These are phyloP conservation scores for Notarius lentiginosus DNA, from an alignment of 2,113 vertebrate genomes.

Conservation along the genomic window DNA sequence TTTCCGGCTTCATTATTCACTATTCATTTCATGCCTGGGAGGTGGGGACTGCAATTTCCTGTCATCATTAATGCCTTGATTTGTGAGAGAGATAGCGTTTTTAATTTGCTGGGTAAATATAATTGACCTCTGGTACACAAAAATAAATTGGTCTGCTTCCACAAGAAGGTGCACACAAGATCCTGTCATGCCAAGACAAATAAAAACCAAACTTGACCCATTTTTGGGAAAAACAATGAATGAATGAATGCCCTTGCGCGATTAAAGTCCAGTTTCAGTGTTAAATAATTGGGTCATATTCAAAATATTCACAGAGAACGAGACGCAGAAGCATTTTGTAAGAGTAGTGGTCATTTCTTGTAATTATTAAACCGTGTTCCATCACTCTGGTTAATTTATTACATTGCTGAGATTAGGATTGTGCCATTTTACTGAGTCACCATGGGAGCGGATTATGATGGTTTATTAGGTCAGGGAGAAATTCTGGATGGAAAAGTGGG, in stretches of 20 bases:
- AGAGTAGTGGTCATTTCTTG: not conserved
- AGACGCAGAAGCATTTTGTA: not conserved
- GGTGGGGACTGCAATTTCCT: constrained; percentile 4
- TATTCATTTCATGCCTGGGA: constrained; percentile 12
- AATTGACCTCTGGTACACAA: constrained; percentile 16
- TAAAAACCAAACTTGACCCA: not conserved
- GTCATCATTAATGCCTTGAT: constrained; percentile 14
- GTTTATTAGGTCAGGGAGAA: constrained; percentile 57
- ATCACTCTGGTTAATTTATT: constrained; percentile 29
- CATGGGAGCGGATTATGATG: not conserved
- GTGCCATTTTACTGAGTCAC: constrained; percentile 21
- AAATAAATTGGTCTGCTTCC: constrained; percentile 11
- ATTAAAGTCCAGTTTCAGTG: not conserved
- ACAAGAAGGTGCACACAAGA: not conserved
- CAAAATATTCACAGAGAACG: not conserved
- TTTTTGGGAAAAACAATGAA: not conserved
- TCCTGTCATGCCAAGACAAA: not conserved
- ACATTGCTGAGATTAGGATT: constrained; percentile 18
- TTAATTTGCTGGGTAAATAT: constrained; percentile 35
- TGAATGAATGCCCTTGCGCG: not conserved
- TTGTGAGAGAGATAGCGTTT: constrained; percentile 24
- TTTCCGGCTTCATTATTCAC: constrained; percentile 20
- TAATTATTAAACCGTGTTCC: not conserved
- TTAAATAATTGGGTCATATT: not conserved
- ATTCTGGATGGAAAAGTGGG: constrained; percentile 63